Percentiles rank a stretch among this genome's conserved stretches.
phyloP scores from a whole-genome alignment of 2,797 vertebrate genomes.

The Sebastes goodei region DNA sequence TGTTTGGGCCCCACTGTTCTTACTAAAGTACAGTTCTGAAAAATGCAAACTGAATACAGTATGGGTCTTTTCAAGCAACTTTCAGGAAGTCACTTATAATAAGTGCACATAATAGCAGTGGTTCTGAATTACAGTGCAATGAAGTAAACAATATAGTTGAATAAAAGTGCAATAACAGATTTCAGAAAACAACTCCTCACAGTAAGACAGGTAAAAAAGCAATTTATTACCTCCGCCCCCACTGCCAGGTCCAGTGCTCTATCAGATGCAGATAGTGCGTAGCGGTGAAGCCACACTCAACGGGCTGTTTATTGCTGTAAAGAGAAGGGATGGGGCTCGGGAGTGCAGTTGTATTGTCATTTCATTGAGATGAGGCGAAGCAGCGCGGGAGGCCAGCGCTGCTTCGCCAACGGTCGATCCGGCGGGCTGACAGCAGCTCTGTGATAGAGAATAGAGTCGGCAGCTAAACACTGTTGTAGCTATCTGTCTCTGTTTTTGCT shows the following conservation, averaged over 20 bases:
- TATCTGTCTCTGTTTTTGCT: constrained; percentile 24
- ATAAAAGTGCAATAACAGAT: constrained; percentile 1
- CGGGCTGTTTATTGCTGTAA: constrained; percentile 69
- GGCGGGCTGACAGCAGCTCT: constrained; percentile 59
- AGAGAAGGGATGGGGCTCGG: constrained; percentile 77
- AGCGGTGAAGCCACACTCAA: constrained; percentile 39
- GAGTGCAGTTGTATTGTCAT: constrained; percentile 84
- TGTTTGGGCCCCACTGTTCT: neutral
- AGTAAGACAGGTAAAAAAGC: constrained; percentile 13
- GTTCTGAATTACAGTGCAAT: neutral
- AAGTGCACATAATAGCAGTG: neutral
- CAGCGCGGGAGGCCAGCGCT: constrained; percentile 68
- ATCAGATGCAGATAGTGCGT: constrained; percentile 30
- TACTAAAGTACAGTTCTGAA: neutral
- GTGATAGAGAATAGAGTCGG: constrained; percentile 45
- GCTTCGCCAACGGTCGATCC: constrained; percentile 63
- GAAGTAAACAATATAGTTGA: neutral
- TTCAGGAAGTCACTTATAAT: neutral
- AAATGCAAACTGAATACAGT: neutral
- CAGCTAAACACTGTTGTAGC: constrained; percentile 25
- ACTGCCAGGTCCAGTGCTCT: constrained; percentile 3
- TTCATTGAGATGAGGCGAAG: constrained; percentile 84
- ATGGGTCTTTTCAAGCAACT: neutral
- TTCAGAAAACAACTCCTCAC: neutral
- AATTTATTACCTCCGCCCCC: neutral